These are phyloP conservation scores for Diaperis boleti DNA, from an alignment of 2,888 invertebrate species.

Conservation along the genomic window DNA sequence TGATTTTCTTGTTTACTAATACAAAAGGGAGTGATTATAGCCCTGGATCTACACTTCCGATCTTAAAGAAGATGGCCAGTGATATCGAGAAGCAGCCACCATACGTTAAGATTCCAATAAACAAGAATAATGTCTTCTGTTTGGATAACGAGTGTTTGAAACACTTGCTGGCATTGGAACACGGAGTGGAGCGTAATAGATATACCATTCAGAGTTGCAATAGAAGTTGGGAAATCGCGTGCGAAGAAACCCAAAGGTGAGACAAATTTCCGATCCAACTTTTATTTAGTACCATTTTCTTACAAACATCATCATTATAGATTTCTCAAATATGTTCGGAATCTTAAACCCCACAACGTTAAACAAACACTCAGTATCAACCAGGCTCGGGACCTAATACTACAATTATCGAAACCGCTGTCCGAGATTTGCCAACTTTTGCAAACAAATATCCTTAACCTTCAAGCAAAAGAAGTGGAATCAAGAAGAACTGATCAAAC, in stretches of 20 bases:
- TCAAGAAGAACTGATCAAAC: constrained; percentile 47
- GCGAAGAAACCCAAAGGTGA: constrained; percentile 1
- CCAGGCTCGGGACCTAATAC: constrained; percentile 57
- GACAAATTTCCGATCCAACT: not conserved
- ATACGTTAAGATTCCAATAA: constrained; percentile 49
- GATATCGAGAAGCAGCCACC: constrained; percentile 52
- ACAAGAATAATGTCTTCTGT: constrained; percentile 58
- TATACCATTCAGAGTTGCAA: not conserved
- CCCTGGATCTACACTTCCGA: constrained; percentile 56
- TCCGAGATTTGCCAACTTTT: constrained; percentile 60
- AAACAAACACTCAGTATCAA: constrained; percentile 60
- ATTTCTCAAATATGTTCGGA: not conserved
- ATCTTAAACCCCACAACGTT: constrained; percentile 56
- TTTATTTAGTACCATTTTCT: not conserved
- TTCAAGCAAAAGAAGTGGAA: constrained; percentile 52
- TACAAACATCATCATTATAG: not conserved
- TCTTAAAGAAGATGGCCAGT: constrained; percentile 51
- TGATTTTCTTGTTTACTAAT: constrained; percentile 62
- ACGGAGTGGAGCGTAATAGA: not conserved
- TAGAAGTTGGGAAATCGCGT: not conserved
- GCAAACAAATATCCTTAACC: constrained; percentile 54
- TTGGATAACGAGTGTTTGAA: constrained; percentile 62
- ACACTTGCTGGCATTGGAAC: constrained; percentile 51
- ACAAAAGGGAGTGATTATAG: constrained; percentile 54
- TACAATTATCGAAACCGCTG: constrained; percentile 59